phyloP scores from a whole-genome alignment of 2,113 vertebrate species.

The Pseudorectes ferrugineus region DNA sequence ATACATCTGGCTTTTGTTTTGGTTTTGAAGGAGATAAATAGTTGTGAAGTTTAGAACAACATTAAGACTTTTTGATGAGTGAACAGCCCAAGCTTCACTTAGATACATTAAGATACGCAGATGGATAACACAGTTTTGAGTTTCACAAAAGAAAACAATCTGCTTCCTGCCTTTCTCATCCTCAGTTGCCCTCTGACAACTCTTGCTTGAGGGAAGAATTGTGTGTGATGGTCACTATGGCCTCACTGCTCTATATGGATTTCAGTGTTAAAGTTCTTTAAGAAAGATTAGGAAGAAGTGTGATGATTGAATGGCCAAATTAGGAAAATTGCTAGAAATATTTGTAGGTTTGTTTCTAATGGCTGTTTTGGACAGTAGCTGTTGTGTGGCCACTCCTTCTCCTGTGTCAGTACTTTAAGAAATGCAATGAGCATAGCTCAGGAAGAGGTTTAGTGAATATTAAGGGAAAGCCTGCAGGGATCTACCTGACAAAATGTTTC shows the following conservation, averaged over 20 bases:
- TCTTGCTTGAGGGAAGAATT: background rate
- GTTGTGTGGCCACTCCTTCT: background rate
- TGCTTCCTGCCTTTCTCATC: background rate
- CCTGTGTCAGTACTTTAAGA: background rate
- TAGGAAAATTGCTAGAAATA: background rate
- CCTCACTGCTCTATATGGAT: background rate
- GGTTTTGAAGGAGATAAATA: background rate
- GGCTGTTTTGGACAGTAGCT: background rate
- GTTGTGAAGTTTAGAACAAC: background rate
- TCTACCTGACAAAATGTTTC: background rate
- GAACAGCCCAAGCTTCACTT: background rate
- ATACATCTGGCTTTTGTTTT: background rate
- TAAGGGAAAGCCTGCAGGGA: background rate
- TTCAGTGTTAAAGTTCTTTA: background rate
- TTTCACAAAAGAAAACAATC: background rate
- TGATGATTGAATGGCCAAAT: background rate
- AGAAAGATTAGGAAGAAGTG: background rate
- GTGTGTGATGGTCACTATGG: background rate
- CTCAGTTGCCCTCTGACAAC: rapidly evolving
- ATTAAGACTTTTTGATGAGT: background rate
- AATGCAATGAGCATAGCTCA: background rate
- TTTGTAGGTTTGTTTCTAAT: background rate
- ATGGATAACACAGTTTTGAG: background rate
- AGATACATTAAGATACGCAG: background rate
- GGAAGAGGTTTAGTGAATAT: background rate